phyloP scores from a whole-genome alignment of 1,140 invertebrate genomes.

The Eurosta solidaginis region DNA sequence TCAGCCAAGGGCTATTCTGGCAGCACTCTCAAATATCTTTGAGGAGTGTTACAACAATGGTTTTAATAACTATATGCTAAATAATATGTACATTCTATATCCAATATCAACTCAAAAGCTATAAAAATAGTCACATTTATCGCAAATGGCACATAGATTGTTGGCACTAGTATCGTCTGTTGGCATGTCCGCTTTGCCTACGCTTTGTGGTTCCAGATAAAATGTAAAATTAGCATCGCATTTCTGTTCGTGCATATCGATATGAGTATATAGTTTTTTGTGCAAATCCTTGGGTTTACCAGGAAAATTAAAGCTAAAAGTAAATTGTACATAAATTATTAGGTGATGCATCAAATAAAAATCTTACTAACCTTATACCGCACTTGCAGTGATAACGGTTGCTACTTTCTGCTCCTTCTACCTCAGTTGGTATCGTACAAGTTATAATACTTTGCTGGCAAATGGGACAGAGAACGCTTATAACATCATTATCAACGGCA shows the following conservation, averaged over 20 bases:
- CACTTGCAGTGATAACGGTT: constrained; percentile 21
- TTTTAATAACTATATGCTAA: neutral
- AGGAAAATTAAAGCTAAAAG: constrained; percentile 14
- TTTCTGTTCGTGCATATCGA: constrained; percentile 42
- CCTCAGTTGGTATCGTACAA: neutral
- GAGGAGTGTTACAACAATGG: neutral
- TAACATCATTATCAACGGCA: constrained; percentile 18
- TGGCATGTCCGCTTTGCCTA: neutral
- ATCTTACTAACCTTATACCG: constrained; percentile 27
- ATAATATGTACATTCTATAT: neutral
- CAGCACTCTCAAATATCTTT: no score
- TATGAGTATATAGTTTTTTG: constrained; percentile 26
- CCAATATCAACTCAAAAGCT: constrained; percentile 37
- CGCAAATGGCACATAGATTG: constrained; percentile 48
- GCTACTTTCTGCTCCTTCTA: neutral
- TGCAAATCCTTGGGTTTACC: neutral
- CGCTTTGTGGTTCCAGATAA: constrained; percentile 44
- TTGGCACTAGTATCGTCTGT: neutral
- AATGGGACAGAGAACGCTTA: constrained; percentile 45
- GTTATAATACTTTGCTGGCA: constrained; percentile 40
- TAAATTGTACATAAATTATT: neutral
- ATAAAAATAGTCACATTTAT: constrained; percentile 52
- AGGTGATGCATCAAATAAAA: no score
- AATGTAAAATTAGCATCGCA: constrained; percentile 46
- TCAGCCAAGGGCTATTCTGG: no score